Base-by-base conservation (phyloP, 53 echinoderm and acorn worm genomes). In the Paracentrotus lividus region DNA sequence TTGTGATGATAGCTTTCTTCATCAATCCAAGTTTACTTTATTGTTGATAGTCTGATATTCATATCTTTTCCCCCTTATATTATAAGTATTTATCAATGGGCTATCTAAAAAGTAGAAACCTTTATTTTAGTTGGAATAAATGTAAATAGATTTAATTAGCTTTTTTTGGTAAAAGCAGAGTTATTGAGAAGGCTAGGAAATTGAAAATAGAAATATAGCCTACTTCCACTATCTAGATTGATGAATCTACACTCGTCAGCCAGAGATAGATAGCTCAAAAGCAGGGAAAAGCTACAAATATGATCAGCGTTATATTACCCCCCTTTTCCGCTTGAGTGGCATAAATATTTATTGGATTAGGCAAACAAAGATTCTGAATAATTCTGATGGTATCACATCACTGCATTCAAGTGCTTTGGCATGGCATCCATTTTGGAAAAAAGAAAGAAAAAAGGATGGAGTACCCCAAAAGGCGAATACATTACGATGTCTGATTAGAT, bases 331-430 rank as follows among this genome's bases (percentile, higher is more conserved):
- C 81, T 26, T 81, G 81, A 47, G 81, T 81, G 81, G 89, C 64
- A 89, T 89, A 89, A 89, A 89, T 89, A 89, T 89, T 89, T 89
- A 89, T 89, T 43, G 89, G 89, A 59, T 89, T 58, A 65, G 55
- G 45, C 61, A 55, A 86, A 56, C 54, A 86, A 56, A 86, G 55
- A 56, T 56, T n/a, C 21, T 14, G 55, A 29, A 86, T 89, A 89
- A 89, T 61, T 61, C 89, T 64, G 89, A 89, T 89, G 89, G 45
- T 89, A 89, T 89, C 89, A 65, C 65, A 89, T 89, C 89, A 89
- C 65, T 60, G 89, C 89, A 86, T 36, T 86, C 86, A 56, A 53
- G 54, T 45, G 45, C 34, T 32, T 20, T 44, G 64, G 58, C 44
- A 44, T 56, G 43, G 65, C 44, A 60, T 36, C 44, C 61, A 59